Evolutionary conservation across 1,140 invertebrate genomes (phyloP).

Genomic region (Orius insidiosus): DNA sequence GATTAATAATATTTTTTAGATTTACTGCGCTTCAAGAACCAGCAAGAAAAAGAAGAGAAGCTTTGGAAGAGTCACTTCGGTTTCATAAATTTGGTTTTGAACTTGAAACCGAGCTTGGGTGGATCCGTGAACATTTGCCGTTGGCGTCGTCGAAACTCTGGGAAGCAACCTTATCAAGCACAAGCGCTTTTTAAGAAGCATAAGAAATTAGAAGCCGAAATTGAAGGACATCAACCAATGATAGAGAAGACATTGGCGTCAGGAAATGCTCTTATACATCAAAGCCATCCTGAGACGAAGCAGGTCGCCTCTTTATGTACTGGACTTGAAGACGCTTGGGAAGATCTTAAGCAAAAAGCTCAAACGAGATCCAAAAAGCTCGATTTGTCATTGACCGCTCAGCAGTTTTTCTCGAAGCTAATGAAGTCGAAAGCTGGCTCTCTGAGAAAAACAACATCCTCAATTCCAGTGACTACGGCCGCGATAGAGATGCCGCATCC

Average conservation of each 20-base stretch:
- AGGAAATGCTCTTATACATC: slow-evolving; percentile 48
- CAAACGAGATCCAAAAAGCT: slow-evolving; percentile 54
- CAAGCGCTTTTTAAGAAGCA: slow-evolving; percentile 87
- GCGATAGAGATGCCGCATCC: slow-evolving; percentile 74
- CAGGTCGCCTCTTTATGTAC: slow-evolving; percentile 50
- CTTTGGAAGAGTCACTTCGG: slow-evolving; percentile 65
- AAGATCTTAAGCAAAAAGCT: slow-evolving; percentile 46
- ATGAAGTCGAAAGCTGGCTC: slow-evolving; percentile 86
- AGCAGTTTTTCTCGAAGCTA: slow-evolving; percentile 82
- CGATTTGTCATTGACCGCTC: slow-evolving; percentile 69
- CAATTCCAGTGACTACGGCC: slow-evolving; percentile 63
- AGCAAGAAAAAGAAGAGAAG: slow-evolving; percentile 44
- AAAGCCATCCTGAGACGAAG: slow-evolving; percentile 55
- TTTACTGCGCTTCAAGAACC: slow-evolving; percentile 44
- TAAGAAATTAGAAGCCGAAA: slow-evolving; percentile 74
- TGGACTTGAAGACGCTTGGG: slow-evolving; percentile 46
- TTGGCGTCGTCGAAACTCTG: slow-evolving; percentile 56
- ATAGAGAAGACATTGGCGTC: slow-evolving; percentile 63
- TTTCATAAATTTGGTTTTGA: slow-evolving; percentile 92
- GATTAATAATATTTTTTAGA: slow-evolving; percentile 21
- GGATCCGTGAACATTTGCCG: slow-evolving; percentile 81
- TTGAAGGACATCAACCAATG: slow-evolving; percentile 60
- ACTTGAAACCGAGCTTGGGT: slow-evolving; percentile 81
- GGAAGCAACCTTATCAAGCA: slow-evolving; percentile 72
- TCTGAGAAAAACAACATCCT: slow-evolving; percentile 69